Evolutionary conservation across 2,888 invertebrate species (phyloP), one percentile per base, ranked within the genome.

Genomic region (Neuroscelio doddi): DNA sequence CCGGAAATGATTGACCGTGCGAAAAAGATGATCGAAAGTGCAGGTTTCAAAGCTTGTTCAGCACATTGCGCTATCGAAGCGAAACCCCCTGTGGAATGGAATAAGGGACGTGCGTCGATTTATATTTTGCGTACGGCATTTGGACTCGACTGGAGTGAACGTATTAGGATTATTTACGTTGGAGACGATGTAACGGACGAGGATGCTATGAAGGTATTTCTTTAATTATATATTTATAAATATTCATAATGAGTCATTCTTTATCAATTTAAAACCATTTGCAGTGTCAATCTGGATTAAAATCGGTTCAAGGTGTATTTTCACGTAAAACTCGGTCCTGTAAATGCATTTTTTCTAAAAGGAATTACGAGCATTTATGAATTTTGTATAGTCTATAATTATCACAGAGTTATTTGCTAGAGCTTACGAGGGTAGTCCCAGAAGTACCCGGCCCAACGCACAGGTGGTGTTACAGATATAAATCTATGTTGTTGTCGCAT

Each of bases 51-150:
- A 66, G 91, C 93, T 0, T 92, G 91, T 36, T 88, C 90, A 45
- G 93, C 94, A 16, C 93, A 94, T 79, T 94, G 94, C 77, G 95
- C 95, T 0, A 87, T 95, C n/a, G 95, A 96, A 82, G 95, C 95
- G 0, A 91, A 93, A 70, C 95, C 95, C 3, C 95, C 95, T 0
- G 95, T 96, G 0, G 90, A 93, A 77, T 96, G 96, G 96, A 93
- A 96, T 83, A 95, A 96, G 84, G 93, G 92, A 68, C 90, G 95
- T 32, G 96, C 96, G 7, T 94, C 94, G 0, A 94, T 96, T 80
- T 95, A 96, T 82, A 96, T 96, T 73, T 84, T 96, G 63, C 89
- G 95, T 63, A 95, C 95, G 1, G 94, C 95, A 0, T 96, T 95
- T 79, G 96, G 95, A 0, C 89, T 95, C 14, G 95, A 96, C 82